A percentile compares a stretch with the other conserved stretches of the same genome.
phyloP scores from a whole-genome alignment of 2,888 invertebrate species.

The Drosophila nr. fundita region DNA sequence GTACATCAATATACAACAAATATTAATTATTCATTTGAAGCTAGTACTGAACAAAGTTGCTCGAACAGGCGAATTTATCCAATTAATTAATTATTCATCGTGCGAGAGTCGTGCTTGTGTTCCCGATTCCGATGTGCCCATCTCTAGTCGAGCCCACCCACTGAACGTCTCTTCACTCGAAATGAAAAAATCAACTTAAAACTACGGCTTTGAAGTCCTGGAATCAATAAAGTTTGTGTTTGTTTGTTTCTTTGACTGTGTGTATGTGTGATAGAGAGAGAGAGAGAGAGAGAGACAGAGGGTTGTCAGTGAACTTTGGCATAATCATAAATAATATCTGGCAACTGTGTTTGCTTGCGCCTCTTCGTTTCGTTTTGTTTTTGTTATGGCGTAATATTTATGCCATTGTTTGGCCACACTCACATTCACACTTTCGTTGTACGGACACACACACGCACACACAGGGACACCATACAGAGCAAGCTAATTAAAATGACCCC shows the following conservation, averaged over 20 bases:
- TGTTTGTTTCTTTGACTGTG: conserved; percentile 2
- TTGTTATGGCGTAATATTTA: conserved; percentile 54
- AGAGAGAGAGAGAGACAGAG: conserved; percentile 19
- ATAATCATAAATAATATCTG: conserved; percentile 30
- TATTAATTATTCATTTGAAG: not conserved
- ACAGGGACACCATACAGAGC: conserved; percentile 10
- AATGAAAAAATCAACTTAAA: conserved; percentile 55
- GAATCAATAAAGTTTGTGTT: conserved; percentile 54
- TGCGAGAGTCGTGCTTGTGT: not conserved
- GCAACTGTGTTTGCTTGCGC: conserved; percentile 27
- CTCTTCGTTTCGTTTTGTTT: conserved; percentile 19
- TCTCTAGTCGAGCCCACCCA: conserved; percentile 36
- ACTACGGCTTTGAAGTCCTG: conserved; percentile 41
- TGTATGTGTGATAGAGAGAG: not conserved
- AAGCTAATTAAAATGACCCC: conserved; percentile 67
- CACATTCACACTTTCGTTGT: conserved; percentile 7
- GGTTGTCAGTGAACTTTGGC: conserved; percentile 50
- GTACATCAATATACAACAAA: not conserved
- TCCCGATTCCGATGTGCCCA: not conserved
- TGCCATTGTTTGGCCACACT: conserved; percentile 52
- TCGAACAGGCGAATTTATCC: not conserved
- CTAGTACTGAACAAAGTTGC: not conserved
- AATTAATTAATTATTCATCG: not conserved
- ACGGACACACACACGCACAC: conserved; percentile 14
- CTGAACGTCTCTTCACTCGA: conserved; percentile 39